These are phyloP conservation scores for Xestoiulus laeticollis DNA, from an alignment of 2,888 invertebrate genomes.

Conservation along the genomic window DNA sequence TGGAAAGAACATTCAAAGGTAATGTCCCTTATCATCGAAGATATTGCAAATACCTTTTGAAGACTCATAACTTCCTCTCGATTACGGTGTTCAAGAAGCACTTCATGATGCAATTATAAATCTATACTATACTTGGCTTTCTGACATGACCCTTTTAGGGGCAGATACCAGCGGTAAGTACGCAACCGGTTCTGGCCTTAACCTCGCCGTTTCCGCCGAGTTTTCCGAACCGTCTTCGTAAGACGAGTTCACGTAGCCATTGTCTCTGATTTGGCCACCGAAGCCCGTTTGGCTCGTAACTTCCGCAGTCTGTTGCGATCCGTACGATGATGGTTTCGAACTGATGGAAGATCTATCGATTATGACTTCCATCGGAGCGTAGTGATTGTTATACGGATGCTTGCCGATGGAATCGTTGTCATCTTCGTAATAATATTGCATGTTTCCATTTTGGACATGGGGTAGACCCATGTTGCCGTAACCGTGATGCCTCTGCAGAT, in stretches of 20 bases:
- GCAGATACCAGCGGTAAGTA: conserved; percentile 46
- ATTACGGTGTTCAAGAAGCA: conserved; percentile 1
- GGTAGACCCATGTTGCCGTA: not conserved
- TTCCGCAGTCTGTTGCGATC: conserved; percentile 51
- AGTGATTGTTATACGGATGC: conserved; percentile 35
- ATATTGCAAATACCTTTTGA: not conserved
- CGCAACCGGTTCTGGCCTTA: conserved; percentile 45
- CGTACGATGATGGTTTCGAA: conserved; percentile 49
- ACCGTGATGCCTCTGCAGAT: conserved; percentile 61
- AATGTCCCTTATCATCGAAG: not conserved
- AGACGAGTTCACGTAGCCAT: conserved; percentile 52
- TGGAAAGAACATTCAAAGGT: not conserved
- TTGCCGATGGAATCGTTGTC: conserved; percentile 46
- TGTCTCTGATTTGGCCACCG: conserved; percentile 47
- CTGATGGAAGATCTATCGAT: conserved; percentile 52
- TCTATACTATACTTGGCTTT: conserved; percentile 55
- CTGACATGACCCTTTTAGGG: conserved; percentile 54
- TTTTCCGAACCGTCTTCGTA: conserved; percentile 54
- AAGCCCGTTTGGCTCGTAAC: conserved; percentile 47
- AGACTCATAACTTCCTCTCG: not conserved
- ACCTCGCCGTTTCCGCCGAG: conserved; percentile 50
- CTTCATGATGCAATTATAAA: not conserved
- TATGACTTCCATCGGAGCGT: conserved; percentile 50
- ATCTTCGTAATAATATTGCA: conserved; percentile 49
- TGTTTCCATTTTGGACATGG: not conserved